These are phyloP conservation scores for Bolinopsis microptera DNA, from an alignment of 37 sponge, comb jelly and placozoan genomes.

Conservation along the genomic window DNA sequence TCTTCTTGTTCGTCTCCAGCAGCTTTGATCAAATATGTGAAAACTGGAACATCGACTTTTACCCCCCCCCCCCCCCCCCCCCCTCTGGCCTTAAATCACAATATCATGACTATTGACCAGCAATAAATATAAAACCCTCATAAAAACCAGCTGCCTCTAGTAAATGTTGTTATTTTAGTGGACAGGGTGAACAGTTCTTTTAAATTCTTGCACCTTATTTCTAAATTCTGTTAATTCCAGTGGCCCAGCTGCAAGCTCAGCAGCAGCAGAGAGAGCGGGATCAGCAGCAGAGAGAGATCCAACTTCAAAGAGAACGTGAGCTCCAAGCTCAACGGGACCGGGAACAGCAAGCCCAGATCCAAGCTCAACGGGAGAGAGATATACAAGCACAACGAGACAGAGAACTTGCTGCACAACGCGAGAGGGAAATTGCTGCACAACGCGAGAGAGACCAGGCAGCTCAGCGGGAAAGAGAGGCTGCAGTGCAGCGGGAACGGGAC, in stretches of 20 bases:
- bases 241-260: not conserved
- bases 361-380: not conserved
- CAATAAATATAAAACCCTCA: too few species aligned
- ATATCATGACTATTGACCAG: too few species aligned
- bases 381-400: not conserved
- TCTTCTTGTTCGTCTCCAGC: too few species aligned
- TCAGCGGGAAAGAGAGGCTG: not conserved
- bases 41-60: too few species aligned
- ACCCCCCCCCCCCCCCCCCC: too few species aligned
- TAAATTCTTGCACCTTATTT: too few species aligned
- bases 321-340: not conserved
- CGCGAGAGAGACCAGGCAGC: not conserved
- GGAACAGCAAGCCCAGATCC: not conserved
- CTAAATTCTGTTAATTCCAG: not conserved
- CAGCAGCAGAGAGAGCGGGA: not conserved
- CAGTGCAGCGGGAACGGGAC: constrained; percentile 33
- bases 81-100: too few species aligned
- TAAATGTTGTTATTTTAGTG: too few species aligned
- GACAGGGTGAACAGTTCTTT: too few species aligned
- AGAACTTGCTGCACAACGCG: not conserved
- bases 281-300: not conserved
- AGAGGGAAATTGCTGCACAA: constrained; percentile 20
- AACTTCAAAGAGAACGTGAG: constrained; percentile 2
- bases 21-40: too few species aligned
- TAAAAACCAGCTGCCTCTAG: too few species aligned